Evolutionary conservation across 2,797 vertebrate genomes (phyloP).

Genomic region (Eleutherodactylus coqui): DNA sequence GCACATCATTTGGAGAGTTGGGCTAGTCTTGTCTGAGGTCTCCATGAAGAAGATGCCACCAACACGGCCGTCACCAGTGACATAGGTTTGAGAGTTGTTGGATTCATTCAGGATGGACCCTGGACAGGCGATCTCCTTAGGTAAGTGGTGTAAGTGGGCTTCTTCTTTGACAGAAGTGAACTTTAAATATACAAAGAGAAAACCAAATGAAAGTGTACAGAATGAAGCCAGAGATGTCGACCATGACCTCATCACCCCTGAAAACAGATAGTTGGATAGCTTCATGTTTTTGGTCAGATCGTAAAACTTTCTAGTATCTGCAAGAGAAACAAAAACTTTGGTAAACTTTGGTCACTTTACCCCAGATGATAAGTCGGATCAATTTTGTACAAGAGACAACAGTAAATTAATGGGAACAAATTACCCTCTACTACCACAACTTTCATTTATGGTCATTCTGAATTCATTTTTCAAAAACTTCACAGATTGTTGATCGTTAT

Average conservation of each 20-base stretch:
- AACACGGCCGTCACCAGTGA: not conserved
- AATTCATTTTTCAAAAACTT: no score
- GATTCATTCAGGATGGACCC: not conserved
- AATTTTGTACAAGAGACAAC: no score
- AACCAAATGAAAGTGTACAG: constrained; percentile 66
- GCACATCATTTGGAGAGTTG: constrained; percentile 72
- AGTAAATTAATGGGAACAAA: no score
- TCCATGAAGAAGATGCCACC: constrained; percentile 76
- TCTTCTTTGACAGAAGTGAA: not conserved
- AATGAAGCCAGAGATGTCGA: constrained; percentile 66
- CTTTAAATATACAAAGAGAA: constrained; percentile 70
- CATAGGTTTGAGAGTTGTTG: rapidly evolving
- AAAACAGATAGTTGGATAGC: no score
- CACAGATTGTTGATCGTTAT: no score
- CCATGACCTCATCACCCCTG: constrained; percentile 42
- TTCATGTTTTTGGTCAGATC: not conserved
- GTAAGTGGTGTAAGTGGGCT: constrained; percentile 44
- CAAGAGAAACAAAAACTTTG: constrained; percentile 24
- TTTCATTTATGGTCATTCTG: no score
- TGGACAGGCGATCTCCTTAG: constrained; percentile 66
- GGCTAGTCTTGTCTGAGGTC: constrained; percentile 71
- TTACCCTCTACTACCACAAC: no score
- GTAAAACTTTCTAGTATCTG: not conserved
- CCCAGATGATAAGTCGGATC: not conserved
- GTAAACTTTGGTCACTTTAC: not conserved